These are phyloP conservation scores for Heliothis virescens DNA, from an alignment of 1,140 invertebrate species.

Conservation along the genomic window DNA sequence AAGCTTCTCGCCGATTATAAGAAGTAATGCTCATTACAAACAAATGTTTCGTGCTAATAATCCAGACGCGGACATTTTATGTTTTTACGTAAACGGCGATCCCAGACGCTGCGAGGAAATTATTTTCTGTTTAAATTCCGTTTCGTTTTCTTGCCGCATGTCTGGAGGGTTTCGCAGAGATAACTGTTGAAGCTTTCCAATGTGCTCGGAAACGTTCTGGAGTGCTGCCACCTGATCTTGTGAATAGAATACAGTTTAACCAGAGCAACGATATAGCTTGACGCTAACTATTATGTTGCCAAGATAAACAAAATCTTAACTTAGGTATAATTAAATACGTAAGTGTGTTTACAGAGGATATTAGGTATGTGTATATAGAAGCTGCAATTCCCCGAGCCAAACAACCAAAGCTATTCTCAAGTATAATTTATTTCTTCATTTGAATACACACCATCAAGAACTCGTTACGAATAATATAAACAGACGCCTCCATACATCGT, in stretches of 20 bases:
- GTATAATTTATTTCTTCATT: conserved; percentile 43
- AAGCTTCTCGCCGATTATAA: conserved; percentile 42
- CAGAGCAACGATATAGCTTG: neutral
- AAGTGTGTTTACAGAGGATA: too few relatives aligned
- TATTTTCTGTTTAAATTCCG: conserved; percentile 45
- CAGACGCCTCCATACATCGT: conserved; percentile 44
- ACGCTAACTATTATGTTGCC: neutral
- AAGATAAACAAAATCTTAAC: neutral
- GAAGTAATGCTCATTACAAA: conserved; percentile 47
- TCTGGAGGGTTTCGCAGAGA: conserved; percentile 23
- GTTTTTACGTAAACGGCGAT: conserved; percentile 29
- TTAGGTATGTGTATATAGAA: too few relatives aligned
- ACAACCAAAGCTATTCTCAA: conserved; percentile 18
- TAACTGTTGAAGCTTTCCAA: conserved; percentile 9
- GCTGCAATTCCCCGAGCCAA: conserved; percentile 8
- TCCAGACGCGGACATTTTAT: conserved; percentile 30
- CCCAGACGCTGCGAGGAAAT: conserved; percentile 30
- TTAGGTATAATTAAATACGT: too few relatives aligned
- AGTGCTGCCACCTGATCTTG: conserved; percentile 1
- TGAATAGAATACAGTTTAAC: neutral
- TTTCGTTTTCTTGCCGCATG: conserved; percentile 38
- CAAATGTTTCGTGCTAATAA: conserved; percentile 39
- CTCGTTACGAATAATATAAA: conserved; percentile 46
- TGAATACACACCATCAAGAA: conserved; percentile 48
- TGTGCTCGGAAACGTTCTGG: neutral